Percentiles rank a stretch among this genome's conserved stretches.
These are phyloP conservation scores for Charadrius vociferus DNA, from an alignment of 2,113 vertebrate species.

Conservation along the genomic window DNA sequence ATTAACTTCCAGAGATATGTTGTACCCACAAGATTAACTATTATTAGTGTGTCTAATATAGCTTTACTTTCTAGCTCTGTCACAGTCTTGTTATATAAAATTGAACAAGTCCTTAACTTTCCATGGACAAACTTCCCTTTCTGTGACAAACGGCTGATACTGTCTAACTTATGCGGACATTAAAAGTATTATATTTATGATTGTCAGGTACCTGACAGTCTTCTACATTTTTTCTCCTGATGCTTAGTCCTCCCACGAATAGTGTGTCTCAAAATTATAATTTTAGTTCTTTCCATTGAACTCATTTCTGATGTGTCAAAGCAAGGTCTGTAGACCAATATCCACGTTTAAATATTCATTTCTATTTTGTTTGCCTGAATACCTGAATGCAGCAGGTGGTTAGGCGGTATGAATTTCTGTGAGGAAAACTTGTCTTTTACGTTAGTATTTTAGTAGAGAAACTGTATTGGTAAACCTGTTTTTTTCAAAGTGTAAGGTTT, in stretches of 20 bases:
- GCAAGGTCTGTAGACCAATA: not conserved
- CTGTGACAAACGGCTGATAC: not conserved
- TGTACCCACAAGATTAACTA: not conserved
- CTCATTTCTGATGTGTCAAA: not conserved
- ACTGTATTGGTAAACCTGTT: not conserved
- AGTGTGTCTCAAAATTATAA: not conserved
- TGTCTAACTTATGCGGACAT: not conserved
- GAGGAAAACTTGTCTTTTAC: not conserved
- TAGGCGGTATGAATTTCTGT: not conserved
- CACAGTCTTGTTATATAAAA: not conserved
- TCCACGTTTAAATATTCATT: not conserved
- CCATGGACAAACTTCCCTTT: not conserved
- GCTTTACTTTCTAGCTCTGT: not conserved
- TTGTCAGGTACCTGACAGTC: not conserved
- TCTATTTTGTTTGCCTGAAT: not conserved
- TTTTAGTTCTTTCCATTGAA: not conserved
- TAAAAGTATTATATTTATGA: not conserved
- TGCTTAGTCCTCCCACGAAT: not conserved
- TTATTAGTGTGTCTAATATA: not conserved
- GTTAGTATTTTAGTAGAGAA: not conserved
- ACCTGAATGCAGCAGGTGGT: not conserved
- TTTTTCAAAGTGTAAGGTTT: not conserved
- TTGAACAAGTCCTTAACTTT: not conserved
- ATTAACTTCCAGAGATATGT: not conserved
- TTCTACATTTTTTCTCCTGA: not conserved